Conservation (phyloP, 2,797 vertebrate species). For the Apodemus agrarius region DNA sequence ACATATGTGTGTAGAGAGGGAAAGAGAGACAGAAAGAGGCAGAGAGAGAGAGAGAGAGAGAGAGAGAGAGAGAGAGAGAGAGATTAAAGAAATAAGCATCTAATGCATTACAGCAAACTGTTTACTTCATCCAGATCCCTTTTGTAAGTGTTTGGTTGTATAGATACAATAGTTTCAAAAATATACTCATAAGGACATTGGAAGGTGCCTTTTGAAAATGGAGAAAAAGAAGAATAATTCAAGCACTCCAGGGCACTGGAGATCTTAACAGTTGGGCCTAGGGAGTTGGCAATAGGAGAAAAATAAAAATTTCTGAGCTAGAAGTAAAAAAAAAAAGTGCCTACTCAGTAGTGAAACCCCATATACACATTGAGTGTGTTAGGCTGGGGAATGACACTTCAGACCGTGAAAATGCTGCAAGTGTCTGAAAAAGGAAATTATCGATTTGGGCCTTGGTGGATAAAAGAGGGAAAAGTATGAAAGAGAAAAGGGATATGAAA, state of each 20-base stretch:
- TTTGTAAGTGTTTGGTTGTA: background rate
- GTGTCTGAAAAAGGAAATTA: no score
- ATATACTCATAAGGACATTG: background rate
- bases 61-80: no score
- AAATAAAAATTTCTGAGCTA: background rate
- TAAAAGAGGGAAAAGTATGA: background rate
- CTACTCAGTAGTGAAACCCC: background rate
- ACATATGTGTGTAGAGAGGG: no score
- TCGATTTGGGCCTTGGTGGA: background rate
- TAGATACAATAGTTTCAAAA: background rate
- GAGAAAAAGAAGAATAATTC: background rate
- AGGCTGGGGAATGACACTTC: background rate
- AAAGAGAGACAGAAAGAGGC: no score
- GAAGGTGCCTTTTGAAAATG: background rate
- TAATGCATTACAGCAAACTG: background rate
- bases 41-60: no score
- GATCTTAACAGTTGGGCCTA: background rate
- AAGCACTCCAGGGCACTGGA: background rate
- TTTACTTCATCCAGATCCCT: background rate
- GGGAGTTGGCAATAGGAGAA: background rate
- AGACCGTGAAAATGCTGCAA: no score
- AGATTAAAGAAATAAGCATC: background rate
- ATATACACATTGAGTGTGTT: background rate
- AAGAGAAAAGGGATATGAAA: background rate
- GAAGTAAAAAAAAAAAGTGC: background rate